phyloP scores from a whole-genome alignment of 2,888 invertebrate species.

The Hirtodrosophila duncani region DNA sequence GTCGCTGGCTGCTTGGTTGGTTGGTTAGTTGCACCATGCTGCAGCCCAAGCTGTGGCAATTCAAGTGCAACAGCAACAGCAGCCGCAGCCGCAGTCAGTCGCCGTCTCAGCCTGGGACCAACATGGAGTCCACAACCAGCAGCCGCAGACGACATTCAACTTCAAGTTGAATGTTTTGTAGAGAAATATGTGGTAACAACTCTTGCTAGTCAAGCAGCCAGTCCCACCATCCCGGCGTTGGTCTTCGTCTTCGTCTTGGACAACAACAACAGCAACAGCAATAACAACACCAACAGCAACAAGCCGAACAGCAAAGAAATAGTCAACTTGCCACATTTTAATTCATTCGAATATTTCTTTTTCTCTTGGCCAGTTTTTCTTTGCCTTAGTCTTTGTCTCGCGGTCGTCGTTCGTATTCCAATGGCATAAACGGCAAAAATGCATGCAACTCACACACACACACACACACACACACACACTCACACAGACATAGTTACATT shows the following conservation, averaged over 20 bases:
- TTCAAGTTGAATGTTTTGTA: slow-evolving; percentile 56
- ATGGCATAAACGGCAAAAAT: slow-evolving; percentile 59
- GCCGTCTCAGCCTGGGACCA: too few species aligned
- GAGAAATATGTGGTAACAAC: slow-evolving; percentile 68
- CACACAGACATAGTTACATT: slow-evolving; percentile 7
- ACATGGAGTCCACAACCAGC: slow-evolving; percentile 5
- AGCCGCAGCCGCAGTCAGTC: slow-evolving; percentile 22
- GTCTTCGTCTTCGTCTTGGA: slow-evolving; percentile 14
- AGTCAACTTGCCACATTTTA: slow-evolving; percentile 74
- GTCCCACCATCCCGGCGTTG: background rate
- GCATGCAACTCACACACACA: slow-evolving; percentile 48
- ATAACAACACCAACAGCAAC: slow-evolving; percentile 28
- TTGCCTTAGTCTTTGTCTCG: background rate
- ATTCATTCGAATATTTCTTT: slow-evolving; percentile 68
- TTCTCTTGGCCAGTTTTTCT: slow-evolving; percentile 7
- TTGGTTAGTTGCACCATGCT: background rate
- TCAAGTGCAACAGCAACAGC: slow-evolving; percentile 58
- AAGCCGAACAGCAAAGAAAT: slow-evolving; percentile 63
- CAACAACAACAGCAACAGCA: slow-evolving; percentile 17
- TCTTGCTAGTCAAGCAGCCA: slow-evolving; percentile 47
- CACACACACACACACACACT: slow-evolving; percentile 5
- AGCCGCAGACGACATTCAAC: slow-evolving; percentile 58
- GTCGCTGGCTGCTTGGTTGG: slow-evolving; percentile 31
- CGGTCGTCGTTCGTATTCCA: slow-evolving; percentile 48
- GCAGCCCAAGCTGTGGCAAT: slow-evolving; percentile 57